Evolutionary conservation across 2,797 vertebrate species (phyloP), one percentile per base, ranked within the genome.

Genomic region (Luscinia luscinia): DNA sequence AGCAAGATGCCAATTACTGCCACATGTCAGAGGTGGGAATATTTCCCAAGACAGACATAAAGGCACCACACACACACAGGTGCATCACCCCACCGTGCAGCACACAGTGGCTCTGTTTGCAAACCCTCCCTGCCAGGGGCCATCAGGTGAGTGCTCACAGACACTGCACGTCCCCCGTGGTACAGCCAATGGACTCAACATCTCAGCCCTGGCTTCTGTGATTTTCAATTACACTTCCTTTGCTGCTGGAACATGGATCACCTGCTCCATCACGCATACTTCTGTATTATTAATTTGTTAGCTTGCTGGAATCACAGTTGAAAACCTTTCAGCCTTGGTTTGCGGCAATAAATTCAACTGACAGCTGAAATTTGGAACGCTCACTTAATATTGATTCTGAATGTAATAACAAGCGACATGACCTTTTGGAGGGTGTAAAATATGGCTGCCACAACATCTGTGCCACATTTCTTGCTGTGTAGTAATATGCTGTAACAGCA

Each of bases 341-440:
- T 97, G 97, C 94, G 85, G 97, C 97, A 97, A 98, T 97, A 98
- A 98, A 98, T 98, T 98, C 97, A 97, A 97, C 97, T 98, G 98
- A 98, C 98, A 98, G 97, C 96, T 98, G 97, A 98, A 98, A 98
- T 98, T 98, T 98, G 98, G 97, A 98, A 97, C 97, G 95, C 97
- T 98, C 98, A 98, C 97, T 98, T 98, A 98, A 98, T 98, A 98
- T 98, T 98, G 98, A 98, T 98, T 98, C 97, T 97, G 97, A 98
- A 98, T 97, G 97, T 98, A 98, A 98, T 98, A 98, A 98, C 97
- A 98, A 98, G 98, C 95, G 98, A 98, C 98, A 97, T 98, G 98
- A 98, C 97, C 98, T 98, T 98, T 98, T 97, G 97, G 97, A 98
- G 97, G 97, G 97, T 98, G 97, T 98, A 98, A 98, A 98, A 98